phyloP scores from a whole-genome alignment of 2,113 vertebrate species.

The Phyllostomus discolor region DNA sequence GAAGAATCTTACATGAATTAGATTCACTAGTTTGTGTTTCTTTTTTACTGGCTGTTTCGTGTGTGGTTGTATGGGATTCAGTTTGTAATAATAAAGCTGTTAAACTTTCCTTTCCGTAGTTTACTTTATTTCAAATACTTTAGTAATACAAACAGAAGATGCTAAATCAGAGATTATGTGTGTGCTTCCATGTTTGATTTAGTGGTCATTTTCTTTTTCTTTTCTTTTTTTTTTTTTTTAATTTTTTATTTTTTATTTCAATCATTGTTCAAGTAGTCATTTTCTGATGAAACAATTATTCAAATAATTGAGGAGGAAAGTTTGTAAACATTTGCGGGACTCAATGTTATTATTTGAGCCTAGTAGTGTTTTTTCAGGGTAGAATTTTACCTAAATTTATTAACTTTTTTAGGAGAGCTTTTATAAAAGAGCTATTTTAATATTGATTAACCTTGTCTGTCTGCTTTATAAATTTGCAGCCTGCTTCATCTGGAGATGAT shows the following conservation, averaged over 20 bases:
- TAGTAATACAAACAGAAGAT: not conserved
- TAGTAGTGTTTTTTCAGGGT: not conserved
- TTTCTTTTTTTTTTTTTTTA: too few relatives aligned
- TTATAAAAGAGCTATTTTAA: not conserved
- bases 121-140: not conserved
- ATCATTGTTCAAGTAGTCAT: too few relatives aligned
- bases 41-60: not conserved
- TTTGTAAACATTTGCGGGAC: not conserved
- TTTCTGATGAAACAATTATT: conserved; percentile 21
- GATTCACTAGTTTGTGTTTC: not conserved
- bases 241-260: too few relatives aligned
- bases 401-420: not conserved
- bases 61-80: not conserved
- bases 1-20: not conserved
- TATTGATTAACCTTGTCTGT: not conserved
- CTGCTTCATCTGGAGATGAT: conserved; percentile 97
- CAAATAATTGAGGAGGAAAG: not conserved
- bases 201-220: not conserved
- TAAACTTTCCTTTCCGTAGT: not conserved
- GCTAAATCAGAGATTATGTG: not conserved
- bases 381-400: conserved; percentile 9
- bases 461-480: conserved; percentile 77
- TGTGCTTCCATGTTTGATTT: not conserved
- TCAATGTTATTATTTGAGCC: not conserved
- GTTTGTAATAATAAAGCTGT: not conserved